These are phyloP conservation scores for Hylaeus anthracinus DNA, from an alignment of 1,140 invertebrate species.

Conservation along the genomic window DNA sequence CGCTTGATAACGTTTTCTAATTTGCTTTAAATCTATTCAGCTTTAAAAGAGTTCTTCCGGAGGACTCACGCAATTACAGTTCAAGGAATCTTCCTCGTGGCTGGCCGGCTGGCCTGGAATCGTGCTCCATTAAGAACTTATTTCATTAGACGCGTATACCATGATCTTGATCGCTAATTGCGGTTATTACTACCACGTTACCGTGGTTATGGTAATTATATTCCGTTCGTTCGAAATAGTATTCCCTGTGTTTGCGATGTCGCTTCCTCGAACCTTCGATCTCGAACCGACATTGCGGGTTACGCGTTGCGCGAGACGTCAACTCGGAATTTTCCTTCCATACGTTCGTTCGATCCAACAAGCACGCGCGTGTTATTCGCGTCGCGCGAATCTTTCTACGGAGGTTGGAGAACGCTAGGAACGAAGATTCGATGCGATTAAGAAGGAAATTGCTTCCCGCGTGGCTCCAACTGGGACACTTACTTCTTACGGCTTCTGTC, in stretches of 20 bases:
- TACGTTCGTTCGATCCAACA: too few relatives aligned
- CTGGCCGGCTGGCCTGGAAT: conserved; percentile 12
- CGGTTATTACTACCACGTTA: neutral
- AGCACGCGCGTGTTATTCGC: too few relatives aligned
- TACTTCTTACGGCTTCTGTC: conserved; percentile 5
- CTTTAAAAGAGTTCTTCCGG: conserved; percentile 24
- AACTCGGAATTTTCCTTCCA: too few relatives aligned
- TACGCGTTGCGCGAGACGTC: too few relatives aligned
- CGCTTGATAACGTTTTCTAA: conserved; percentile 54
- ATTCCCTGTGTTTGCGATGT: neutral
- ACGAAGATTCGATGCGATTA: conserved; percentile 7
- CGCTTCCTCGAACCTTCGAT: neutral
- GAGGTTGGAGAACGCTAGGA: neutral
- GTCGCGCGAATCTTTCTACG: neutral
- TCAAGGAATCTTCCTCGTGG: conserved; percentile 26
- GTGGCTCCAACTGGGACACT: neutral
- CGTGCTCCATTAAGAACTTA: conserved; percentile 18
- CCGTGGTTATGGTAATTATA: neutral
- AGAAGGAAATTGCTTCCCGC: neutral
- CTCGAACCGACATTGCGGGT: too few relatives aligned
- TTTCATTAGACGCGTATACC: conserved; percentile 22
- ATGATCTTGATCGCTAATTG: conserved; percentile 1
- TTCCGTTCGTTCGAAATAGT: neutral
- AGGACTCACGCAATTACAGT: conserved; percentile 17
- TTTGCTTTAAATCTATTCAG: conserved; percentile 39